phyloP scores from a whole-genome alignment of 2,113 vertebrate species.

The Corapipo altera region DNA sequence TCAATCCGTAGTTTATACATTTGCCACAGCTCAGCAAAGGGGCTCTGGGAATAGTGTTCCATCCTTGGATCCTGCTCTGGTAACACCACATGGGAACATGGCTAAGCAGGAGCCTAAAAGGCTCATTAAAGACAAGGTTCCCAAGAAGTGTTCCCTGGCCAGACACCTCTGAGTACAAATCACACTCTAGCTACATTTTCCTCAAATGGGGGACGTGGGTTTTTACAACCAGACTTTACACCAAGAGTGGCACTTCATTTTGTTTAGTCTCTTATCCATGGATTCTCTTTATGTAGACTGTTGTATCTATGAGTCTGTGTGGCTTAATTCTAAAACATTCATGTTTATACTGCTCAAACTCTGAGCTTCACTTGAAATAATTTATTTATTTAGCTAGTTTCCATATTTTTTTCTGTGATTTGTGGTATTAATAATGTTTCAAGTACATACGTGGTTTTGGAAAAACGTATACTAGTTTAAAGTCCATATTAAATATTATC shows the following conservation, averaged over 20 bases:
- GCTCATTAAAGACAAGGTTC: background rate
- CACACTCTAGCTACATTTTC: background rate
- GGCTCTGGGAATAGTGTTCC: fast-evolving
- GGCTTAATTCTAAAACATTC: background rate
- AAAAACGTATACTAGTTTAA: background rate
- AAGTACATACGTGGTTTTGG: background rate
- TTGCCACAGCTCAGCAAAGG: background rate
- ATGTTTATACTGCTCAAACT: background rate
- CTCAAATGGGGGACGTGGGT: background rate
- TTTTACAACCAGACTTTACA: background rate
- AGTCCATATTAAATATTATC: background rate
- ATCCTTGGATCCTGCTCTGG: fast-evolving
- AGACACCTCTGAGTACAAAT: fast-evolving
- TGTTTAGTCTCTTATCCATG: background rate
- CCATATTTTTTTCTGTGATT: background rate
- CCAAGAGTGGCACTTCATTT: background rate
- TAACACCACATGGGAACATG: fast-evolving
- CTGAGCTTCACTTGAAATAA: background rate
- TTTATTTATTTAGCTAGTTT: background rate
- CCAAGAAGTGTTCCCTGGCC: background rate
- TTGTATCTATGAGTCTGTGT: background rate
- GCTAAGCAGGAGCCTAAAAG: background rate
- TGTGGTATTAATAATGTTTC: background rate
- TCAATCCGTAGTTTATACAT: fast-evolving
- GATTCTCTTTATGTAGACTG: background rate